phyloP scores from a whole-genome alignment of 1,140 invertebrate genomes.

The Apis florea region DNA sequence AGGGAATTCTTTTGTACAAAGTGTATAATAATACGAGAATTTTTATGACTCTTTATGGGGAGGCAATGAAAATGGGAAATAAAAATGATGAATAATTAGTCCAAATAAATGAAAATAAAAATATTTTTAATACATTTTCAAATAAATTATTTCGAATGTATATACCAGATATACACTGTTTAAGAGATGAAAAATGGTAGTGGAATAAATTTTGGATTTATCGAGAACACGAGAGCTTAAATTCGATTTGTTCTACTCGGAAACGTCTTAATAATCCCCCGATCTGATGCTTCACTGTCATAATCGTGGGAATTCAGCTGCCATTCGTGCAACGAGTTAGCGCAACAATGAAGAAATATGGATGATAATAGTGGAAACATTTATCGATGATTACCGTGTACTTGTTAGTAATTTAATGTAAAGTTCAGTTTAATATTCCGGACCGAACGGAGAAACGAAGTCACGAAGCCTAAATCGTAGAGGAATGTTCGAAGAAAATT shows the following conservation, averaged over 20 bases:
- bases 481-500: neutral
- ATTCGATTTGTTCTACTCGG: slow-evolving; percentile 22
- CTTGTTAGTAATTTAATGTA: slow-evolving; percentile 2
- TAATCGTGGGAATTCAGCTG: slow-evolving; percentile 4
- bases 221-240: neutral
- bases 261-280: neutral
- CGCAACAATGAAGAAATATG: neutral
- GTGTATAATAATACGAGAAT: neutral
- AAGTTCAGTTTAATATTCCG: neutral
- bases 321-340: neutral
- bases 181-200: neutral
- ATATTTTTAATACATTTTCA: no score
- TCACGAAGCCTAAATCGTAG: neutral
- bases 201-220: neutral
- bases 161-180: no score
- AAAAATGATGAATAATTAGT: no score
- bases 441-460: no score
- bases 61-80: no score
- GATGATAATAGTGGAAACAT: slow-evolving; percentile 11
- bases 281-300: neutral
- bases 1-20: neutral
- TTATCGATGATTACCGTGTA: neutral
- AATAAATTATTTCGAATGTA: no score
- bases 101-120: no score
- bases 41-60: no score